Percentiles rank a stretch among this genome's conserved stretches.
phyloP scores from a whole-genome alignment of 1,140 invertebrate species.

The Conus ventricosus region DNA sequence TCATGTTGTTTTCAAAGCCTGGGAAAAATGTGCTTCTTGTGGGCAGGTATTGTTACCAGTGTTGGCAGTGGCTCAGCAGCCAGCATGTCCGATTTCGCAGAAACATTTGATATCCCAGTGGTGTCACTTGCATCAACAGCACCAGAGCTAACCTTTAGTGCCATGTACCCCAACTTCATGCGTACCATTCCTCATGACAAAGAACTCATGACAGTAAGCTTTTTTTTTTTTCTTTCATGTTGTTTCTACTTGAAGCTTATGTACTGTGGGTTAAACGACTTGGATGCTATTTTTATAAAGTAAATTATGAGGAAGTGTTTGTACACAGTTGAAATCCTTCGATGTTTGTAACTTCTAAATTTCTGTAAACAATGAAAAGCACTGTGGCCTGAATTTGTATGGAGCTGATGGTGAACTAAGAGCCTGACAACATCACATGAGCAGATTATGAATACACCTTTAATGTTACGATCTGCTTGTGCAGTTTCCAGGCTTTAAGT shows the following conservation, averaged over 20 bases:
- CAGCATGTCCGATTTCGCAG: slow-evolving; percentile 45
- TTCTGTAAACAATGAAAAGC: too few species aligned
- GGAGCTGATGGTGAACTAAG: too few species aligned
- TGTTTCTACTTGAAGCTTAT: too few species aligned
- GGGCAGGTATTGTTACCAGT: slow-evolving; percentile 63
- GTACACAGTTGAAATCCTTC: too few species aligned
- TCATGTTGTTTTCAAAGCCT: too few species aligned
- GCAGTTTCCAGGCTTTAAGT: too few species aligned
- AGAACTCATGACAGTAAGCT: slow-evolving; percentile 69
- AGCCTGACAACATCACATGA: too few species aligned
- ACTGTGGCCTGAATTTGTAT: too few species aligned
- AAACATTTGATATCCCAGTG: slow-evolving; percentile 79
- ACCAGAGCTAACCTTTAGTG: slow-evolving; percentile 83
- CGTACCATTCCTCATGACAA: slow-evolving; percentile 88
- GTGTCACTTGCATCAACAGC: slow-evolving; percentile 87
- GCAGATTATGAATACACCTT: too few species aligned
- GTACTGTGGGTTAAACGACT: too few species aligned
- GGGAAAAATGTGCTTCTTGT: neutral
- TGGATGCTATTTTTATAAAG: neutral
- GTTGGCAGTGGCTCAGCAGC: slow-evolving; percentile 54
- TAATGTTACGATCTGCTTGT: too few species aligned
- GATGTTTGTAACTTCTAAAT: too few species aligned
- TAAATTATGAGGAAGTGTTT: neutral
- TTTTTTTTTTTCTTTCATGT: neutral
- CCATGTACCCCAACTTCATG: slow-evolving; percentile 85